Percentiles rank a stretch among this genome's conserved stretches.
Conservation (phyloP, 1,140 invertebrate genomes). For the Diabrotica undecimpunctata region DNA sequence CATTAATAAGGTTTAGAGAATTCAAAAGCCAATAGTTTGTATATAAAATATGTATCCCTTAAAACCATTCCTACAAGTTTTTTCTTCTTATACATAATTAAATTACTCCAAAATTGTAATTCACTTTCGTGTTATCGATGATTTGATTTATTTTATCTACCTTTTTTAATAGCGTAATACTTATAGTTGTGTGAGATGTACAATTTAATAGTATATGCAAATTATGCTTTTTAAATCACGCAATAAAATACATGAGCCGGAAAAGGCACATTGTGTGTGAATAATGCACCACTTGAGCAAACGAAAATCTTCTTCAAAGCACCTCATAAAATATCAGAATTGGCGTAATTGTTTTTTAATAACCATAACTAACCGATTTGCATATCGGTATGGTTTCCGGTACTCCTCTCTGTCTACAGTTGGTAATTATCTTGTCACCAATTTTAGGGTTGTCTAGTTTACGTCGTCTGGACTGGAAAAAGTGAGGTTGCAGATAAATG, state of each 20-base stretch:
- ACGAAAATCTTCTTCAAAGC: constrained; percentile 30
- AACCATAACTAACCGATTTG: constrained; percentile 8
- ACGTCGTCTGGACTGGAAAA: neutral
- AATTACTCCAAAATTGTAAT: no score
- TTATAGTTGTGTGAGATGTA: constrained; percentile 19
- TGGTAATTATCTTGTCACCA: neutral
- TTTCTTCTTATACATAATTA: no score
- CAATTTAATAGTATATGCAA: constrained; percentile 28
- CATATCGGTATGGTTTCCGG: constrained; percentile 1
- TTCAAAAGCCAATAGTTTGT: no score
- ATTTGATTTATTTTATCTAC: no score
- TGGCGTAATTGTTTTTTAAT: constrained; percentile 20
- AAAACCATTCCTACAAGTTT: no score
- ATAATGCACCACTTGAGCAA: constrained; percentile 33
- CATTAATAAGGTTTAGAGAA: no score
- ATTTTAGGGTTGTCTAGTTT: constrained; percentile 16
- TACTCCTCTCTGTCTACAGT: constrained; percentile 3
- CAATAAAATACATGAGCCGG: constrained; percentile 31
- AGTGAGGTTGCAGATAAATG: constrained; percentile 10
- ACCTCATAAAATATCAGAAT: constrained; percentile 24
- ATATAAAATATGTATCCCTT: no score
- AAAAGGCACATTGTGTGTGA: constrained; percentile 32
- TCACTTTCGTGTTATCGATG: no score
- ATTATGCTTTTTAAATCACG: constrained; percentile 31
- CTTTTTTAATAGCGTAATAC: no score